These are phyloP conservation scores for Ecliptopera silaceata DNA, from an alignment of 2,888 invertebrate species.

Conservation along the genomic window DNA sequence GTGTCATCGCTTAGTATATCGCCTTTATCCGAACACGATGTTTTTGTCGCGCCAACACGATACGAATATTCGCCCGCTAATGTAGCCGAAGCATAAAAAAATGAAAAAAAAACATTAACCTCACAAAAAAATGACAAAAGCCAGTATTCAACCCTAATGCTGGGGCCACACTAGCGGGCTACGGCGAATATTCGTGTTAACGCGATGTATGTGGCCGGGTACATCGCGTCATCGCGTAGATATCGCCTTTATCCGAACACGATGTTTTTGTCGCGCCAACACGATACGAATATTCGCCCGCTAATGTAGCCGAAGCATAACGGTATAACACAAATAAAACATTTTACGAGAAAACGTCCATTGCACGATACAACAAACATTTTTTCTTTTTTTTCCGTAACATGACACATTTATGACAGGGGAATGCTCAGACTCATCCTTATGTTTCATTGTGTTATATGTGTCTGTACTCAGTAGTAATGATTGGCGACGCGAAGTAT, in stretches of 20 bases:
- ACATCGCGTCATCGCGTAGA: no score
- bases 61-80: no score
- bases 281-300: no score
- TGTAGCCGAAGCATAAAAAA: background rate
- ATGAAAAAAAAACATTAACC: background rate
- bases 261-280: no score
- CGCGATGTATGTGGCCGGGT: no score
- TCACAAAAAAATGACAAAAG: constrained; percentile 11
- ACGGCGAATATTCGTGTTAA: no score
- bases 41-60: no score
- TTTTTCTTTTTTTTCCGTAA: constrained; percentile 29
- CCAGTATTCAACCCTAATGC: constrained; percentile 14
- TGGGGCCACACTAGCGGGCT: no score
- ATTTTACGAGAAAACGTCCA: constrained; percentile 38
- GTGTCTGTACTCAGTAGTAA: constrained; percentile 2
- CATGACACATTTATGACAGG: constrained; percentile 39
- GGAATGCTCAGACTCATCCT: constrained; percentile 29
- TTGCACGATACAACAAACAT: constrained; percentile 36
- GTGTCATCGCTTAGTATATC: no score
- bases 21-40: no score
- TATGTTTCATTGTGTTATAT: constrained; percentile 21
- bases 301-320: no score
- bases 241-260: no score
- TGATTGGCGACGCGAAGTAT: constrained; percentile 7
- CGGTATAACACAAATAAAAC: constrained; percentile 23